Evolutionary conservation across 2,888 invertebrate genomes (phyloP).

Genomic region (Tetranychus truncatus): DNA sequence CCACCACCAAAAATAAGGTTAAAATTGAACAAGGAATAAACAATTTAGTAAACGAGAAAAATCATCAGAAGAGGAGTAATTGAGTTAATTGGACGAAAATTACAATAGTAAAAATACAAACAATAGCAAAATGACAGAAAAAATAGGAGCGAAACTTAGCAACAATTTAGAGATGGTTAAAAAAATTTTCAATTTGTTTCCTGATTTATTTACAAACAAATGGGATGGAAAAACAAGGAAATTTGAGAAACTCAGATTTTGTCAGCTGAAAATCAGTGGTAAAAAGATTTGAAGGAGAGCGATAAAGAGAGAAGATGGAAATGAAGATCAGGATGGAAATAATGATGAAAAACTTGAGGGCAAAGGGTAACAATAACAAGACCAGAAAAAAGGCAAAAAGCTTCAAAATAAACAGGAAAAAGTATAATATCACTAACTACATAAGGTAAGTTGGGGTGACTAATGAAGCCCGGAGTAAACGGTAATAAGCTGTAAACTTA

Average conservation of each 20-base stretch:
- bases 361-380: too few relatives aligned
- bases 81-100: background rate
- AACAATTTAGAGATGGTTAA: background rate
- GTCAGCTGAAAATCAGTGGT: background rate
- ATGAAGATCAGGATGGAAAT: background rate
- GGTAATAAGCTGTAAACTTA: background rate
- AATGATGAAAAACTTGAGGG: background rate
- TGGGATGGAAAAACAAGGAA: background rate
- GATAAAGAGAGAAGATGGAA: background rate
- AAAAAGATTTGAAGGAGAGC: background rate
- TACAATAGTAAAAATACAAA: background rate
- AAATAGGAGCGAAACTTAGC: background rate
- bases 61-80: background rate
- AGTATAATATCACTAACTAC: too few relatives aligned
- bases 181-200: background rate
- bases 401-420: too few relatives aligned
- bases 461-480: background rate
- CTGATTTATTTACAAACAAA: background rate
- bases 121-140: background rate
- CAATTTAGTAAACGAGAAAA: background rate
- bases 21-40: background rate
- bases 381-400: too few relatives aligned
- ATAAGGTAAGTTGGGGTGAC: background rate
- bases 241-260: background rate
- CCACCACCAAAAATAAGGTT: background rate